Percentiles rank a stretch among this genome's conserved stretches.
Conservation (phyloP, 2,797 vertebrate genomes). For the Austrolebias charrua region DNA sequence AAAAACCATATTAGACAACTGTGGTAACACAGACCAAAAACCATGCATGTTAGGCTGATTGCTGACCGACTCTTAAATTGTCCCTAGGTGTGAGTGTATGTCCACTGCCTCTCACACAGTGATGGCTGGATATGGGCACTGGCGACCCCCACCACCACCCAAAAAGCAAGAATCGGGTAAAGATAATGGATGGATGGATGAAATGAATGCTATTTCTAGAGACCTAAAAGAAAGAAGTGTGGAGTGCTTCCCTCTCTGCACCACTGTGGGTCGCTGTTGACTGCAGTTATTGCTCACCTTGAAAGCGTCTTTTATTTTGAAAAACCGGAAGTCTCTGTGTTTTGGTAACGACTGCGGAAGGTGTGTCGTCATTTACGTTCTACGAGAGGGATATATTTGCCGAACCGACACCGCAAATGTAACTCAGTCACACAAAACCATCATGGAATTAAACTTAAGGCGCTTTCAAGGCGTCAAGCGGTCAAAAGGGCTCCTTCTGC, state of each 20-base stretch:
- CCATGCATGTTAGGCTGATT: too few relatives aligned
- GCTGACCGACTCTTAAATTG: too few relatives aligned
- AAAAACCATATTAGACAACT: too few relatives aligned
- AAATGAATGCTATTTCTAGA: too few relatives aligned
- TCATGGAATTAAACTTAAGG: conserved; percentile 38
- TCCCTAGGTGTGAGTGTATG: too few relatives aligned
- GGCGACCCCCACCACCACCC: too few relatives aligned
- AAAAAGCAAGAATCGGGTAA: too few relatives aligned
- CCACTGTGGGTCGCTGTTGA: neutral
- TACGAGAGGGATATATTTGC: neutral
- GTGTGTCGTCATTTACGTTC: conserved; percentile 31
- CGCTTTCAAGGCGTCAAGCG: conserved; percentile 1
- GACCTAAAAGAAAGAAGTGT: too few relatives aligned
- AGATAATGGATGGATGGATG: too few relatives aligned
- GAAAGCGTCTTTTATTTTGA: conserved; percentile 56
- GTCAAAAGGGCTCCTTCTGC: conserved; percentile 28
- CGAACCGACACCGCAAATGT: conserved; percentile 39
- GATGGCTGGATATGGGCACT: too few relatives aligned
- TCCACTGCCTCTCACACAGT: too few relatives aligned
- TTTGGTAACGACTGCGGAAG: conserved; percentile 59
- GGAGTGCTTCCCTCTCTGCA: neutral
- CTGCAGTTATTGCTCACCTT: neutral
- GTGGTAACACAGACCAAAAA: too few relatives aligned
- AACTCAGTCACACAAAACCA: conserved; percentile 22
- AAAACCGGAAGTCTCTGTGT: conserved; percentile 63